phyloP scores from a whole-genome alignment of 2,888 invertebrate genomes.

The Oligia latruncula region DNA sequence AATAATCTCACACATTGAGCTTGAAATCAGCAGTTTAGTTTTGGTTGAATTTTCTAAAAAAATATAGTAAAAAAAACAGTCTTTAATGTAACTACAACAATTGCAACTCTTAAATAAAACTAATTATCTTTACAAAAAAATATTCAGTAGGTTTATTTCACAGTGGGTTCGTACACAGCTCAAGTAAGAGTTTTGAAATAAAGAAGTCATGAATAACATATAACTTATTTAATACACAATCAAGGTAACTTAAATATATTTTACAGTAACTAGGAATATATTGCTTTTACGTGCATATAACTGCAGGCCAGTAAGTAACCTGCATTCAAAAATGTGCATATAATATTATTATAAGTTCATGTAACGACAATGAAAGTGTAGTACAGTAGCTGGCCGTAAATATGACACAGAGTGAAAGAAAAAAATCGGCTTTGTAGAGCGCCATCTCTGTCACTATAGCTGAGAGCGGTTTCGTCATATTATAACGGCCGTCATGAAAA shows the following conservation, averaged over 20 bases:
- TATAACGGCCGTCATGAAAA: neutral
- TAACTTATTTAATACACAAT: slow-evolving; percentile 49
- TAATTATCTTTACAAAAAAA: slow-evolving; percentile 35
- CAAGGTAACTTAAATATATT: slow-evolving; percentile 37
- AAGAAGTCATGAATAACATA: slow-evolving; percentile 41
- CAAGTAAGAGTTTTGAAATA: slow-evolving; percentile 55
- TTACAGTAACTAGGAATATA: slow-evolving; percentile 44
- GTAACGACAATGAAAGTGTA: slow-evolving; percentile 34
- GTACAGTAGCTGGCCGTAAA: neutral
- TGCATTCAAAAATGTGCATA: slow-evolving; percentile 44
- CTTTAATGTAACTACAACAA: neutral
- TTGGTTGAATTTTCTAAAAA: neutral
- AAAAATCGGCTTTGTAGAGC: neutral
- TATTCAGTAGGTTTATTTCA: slow-evolving; percentile 35
- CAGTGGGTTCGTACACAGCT: slow-evolving; percentile 34
- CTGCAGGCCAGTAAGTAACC: slow-evolving; percentile 26
- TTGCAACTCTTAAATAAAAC: slow-evolving; percentile 4
- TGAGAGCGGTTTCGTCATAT: neutral
- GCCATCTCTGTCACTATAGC: neutral
- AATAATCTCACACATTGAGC: slow-evolving; percentile 39
- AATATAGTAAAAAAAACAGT: neutral
- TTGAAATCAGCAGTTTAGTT: slow-evolving; percentile 19
- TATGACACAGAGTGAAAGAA: neutral
- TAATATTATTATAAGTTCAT: slow-evolving; percentile 38
- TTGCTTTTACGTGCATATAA: slow-evolving; percentile 50